Evolutionary conservation across 2,888 invertebrate genomes (phyloP).

Genomic region (Dasypolia templi): DNA sequence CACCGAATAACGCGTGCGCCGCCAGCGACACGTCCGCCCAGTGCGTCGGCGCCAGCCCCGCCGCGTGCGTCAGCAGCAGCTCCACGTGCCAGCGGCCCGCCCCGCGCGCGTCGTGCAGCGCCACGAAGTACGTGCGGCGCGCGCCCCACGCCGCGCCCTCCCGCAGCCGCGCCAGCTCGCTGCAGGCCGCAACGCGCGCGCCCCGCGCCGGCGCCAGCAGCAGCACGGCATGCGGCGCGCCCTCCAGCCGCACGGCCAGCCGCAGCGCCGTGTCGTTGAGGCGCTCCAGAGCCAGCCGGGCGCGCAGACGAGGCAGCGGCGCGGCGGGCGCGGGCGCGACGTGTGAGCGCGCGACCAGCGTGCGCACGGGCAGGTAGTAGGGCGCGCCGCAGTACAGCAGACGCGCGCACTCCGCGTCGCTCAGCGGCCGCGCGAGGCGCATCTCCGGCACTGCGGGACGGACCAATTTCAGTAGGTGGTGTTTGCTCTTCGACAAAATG

Average conservation of each 20-base stretch:
- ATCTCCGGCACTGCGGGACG: slow-evolving; percentile 14
- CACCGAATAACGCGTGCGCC: slow-evolving; percentile 91
- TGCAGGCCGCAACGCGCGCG: slow-evolving; percentile 85
- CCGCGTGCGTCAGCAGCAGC: slow-evolving; percentile 38
- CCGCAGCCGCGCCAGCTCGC: slow-evolving; percentile 89
- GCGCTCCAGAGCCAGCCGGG: slow-evolving; percentile 73
- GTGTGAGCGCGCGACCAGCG: slow-evolving; percentile 80
- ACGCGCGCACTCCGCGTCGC: slow-evolving; percentile 91
- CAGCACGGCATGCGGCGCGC: slow-evolving; percentile 77
- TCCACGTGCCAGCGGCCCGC: slow-evolving; percentile 25
- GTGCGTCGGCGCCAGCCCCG: slow-evolving; percentile 37
- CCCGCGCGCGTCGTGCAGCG: slow-evolving; percentile 65
- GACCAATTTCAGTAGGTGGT: background rate
- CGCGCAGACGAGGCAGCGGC: slow-evolving; percentile 6
- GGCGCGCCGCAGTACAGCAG: slow-evolving; percentile 95
- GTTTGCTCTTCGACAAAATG: background rate
- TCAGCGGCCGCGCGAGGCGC: slow-evolving; percentile 87
- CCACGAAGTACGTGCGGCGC: slow-evolving; percentile 80
- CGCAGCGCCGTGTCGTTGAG: slow-evolving; percentile 40
- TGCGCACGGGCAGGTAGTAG: slow-evolving; percentile 94
- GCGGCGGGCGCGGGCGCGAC: slow-evolving; percentile 9
- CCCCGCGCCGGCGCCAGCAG: slow-evolving; percentile 80
- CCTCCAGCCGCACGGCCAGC: background rate
- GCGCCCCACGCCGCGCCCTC: slow-evolving; percentile 85
- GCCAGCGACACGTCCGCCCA: slow-evolving; percentile 87